phyloP scores from a whole-genome alignment of 2,113 vertebrate genomes.

The Mola mola region DNA sequence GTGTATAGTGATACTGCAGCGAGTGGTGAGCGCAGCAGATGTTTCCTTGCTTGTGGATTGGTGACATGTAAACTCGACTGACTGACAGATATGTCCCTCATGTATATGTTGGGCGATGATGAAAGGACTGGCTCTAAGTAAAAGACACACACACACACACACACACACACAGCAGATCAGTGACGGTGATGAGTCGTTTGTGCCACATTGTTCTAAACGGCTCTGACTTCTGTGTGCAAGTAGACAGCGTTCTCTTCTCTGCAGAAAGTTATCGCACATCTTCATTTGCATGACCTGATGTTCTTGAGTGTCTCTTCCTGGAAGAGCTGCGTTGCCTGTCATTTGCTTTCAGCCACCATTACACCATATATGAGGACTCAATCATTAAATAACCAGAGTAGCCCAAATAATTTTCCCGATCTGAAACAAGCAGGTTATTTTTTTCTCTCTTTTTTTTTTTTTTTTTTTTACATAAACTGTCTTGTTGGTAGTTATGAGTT shows the following conservation, averaged over 20 bases:
- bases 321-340: not conserved
- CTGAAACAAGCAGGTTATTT: not conserved
- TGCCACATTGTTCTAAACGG: constrained; percentile 10
- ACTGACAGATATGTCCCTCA: constrained; percentile 35
- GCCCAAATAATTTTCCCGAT: too few relatives aligned
- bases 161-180: not conserved
- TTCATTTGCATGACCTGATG: not conserved
- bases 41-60: constrained; percentile 31
- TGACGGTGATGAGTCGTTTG: not conserved
- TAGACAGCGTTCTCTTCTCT: constrained; percentile 48
- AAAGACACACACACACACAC: too few relatives aligned
- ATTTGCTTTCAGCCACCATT: not conserved
- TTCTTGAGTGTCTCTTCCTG: not conserved
- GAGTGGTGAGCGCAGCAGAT: constrained; percentile 16
- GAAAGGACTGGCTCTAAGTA: constrained; percentile 16
- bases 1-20: constrained; percentile 14
- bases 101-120: constrained; percentile 32
- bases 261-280: constrained; percentile 1
- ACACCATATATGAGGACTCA: too few relatives aligned
- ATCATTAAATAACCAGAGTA: too few relatives aligned
- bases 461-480: too few relatives aligned
- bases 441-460: too few relatives aligned
- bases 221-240: constrained; percentile 47
- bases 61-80: constrained; percentile 38
- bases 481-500: not conserved